phyloP scores from a whole-genome alignment of 2,888 invertebrate genomes.

The Frankliniella intonsa region DNA sequence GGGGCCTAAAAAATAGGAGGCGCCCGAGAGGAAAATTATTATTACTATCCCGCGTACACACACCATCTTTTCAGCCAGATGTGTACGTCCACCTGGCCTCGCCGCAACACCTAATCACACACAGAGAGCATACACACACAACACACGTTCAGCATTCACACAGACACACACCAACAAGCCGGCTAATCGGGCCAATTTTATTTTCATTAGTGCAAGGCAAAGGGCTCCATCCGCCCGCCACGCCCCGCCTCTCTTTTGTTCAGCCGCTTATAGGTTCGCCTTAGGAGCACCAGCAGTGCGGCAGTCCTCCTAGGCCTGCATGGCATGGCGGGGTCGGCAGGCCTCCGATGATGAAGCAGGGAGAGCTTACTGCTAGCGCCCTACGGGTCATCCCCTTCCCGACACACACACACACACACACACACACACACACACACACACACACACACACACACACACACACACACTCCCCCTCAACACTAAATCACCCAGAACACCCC shows the following conservation, averaged over 20 bases:
- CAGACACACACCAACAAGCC: background rate
- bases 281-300: background rate
- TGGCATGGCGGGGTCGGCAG: too few relatives aligned
- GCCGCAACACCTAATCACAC: too few relatives aligned
- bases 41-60: too few relatives aligned
- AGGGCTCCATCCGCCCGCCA: background rate
- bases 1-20: too few relatives aligned
- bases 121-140: too few relatives aligned
- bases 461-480: slow-evolving; percentile 16
- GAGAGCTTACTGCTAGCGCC: background rate
- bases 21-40: too few relatives aligned
- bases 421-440: background rate
- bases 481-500: slow-evolving; percentile 26
- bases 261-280: slow-evolving; percentile 1
- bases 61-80: too few relatives aligned
- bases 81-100: too few relatives aligned
- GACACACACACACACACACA: background rate
- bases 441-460: background rate
- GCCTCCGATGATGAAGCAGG: background rate
- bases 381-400: background rate
- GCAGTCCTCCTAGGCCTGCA: too few relatives aligned
- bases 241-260: background rate
- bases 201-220: background rate
- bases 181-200: background rate
- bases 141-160: too few relatives aligned